These are phyloP conservation scores for Ptiloglossa arizonensis DNA, from an alignment of 1,140 invertebrate species.

Conservation along the genomic window DNA sequence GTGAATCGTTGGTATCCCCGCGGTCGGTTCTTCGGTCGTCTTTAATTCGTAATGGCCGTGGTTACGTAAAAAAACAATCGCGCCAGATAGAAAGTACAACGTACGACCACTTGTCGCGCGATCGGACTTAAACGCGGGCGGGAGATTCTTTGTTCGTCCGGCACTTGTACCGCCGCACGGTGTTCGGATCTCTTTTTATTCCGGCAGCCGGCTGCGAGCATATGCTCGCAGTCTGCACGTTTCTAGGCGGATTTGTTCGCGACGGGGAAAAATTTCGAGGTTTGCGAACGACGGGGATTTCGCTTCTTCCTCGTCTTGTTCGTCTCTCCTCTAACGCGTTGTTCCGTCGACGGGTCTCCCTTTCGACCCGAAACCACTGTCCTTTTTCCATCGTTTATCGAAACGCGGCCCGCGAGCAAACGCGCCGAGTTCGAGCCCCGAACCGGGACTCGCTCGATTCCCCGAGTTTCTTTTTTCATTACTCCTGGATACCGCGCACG, in stretches of 20 bases:
- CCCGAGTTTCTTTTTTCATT: neutral
- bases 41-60: slow-evolving; percentile 63
- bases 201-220: slow-evolving; percentile 38
- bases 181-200: slow-evolving; percentile 43
- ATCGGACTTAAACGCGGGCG: slow-evolving; percentile 14
- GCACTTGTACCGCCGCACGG: neutral
- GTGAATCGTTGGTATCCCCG: neutral
- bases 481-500: neutral
- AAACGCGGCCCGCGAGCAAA: neutral
- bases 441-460: neutral
- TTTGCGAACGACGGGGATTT: neutral
- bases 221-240: slow-evolving; percentile 21
- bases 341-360: neutral
- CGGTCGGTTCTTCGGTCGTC: slow-evolving; percentile 64
- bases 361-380: neutral
- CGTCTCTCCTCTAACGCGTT: neutral
- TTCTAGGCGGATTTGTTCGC: slow-evolving; percentile 16
- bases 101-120: slow-evolving; percentile 48
- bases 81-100: slow-evolving; percentile 38
- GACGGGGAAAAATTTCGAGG: slow-evolving; percentile 3
- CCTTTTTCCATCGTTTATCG: neutral
- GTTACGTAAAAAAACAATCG: slow-evolving; percentile 72
- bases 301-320: neutral
- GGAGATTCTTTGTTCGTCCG: slow-evolving; percentile 37
- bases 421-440: neutral